phyloP scores from a whole-genome alignment of 64 coral and sea anemone species.

The Exaiptasia diaphana region DNA sequence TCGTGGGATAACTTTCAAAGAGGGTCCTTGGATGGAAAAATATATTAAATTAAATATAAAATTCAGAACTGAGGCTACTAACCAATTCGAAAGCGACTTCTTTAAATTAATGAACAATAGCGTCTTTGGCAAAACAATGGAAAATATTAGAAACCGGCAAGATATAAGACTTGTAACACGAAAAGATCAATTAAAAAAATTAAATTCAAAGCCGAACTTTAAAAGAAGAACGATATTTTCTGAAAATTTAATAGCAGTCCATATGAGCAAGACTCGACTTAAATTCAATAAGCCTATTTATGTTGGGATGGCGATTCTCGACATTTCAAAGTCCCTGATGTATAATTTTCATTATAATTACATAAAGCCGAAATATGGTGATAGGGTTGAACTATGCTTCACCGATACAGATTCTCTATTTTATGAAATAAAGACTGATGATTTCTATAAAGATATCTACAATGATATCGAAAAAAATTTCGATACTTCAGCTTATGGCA shows the following conservation, averaged over 20 bases:
- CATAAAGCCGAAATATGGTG: neutral
- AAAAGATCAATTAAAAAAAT: neutral
- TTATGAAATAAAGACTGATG: too few species aligned
- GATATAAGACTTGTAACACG: neutral
- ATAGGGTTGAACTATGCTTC: neutral
- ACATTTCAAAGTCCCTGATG: too few species aligned
- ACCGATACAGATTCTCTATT: neutral
- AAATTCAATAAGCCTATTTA: too few species aligned
- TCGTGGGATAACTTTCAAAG: neutral
- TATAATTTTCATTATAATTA: constrained; percentile 29
- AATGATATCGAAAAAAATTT: too few species aligned
- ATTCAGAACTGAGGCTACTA: neutral
- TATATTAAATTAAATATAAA: neutral
- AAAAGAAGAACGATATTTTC: neutral
- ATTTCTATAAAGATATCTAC: too few species aligned
- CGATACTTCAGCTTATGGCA: too few species aligned
- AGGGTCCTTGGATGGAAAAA: neutral
- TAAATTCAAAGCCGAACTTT: constrained; percentile 8
- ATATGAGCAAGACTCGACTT: too few species aligned
- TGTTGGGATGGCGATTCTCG: too few species aligned
- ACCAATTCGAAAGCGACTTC: constrained; percentile 3
- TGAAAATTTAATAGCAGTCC: too few species aligned
- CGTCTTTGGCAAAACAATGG: constrained; percentile 23
- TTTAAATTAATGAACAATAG: constrained; percentile 19
- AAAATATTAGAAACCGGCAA: constrained; percentile 11